Evolutionary conservation across 2,888 invertebrate genomes (phyloP), one percentile per base, ranked within the genome.

Genomic region (Catocala nupta): DNA sequence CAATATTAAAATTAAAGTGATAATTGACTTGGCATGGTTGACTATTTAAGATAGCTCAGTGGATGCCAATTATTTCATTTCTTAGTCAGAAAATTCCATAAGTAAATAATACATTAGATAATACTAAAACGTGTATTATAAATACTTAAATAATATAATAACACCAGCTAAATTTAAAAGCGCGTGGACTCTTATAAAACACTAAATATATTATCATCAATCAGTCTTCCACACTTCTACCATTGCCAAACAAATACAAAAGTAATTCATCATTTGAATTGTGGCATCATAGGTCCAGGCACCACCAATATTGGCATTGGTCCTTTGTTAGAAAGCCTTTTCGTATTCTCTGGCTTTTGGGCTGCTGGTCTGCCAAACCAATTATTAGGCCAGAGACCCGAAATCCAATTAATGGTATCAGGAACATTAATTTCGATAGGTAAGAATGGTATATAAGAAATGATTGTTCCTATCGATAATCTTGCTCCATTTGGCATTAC

Each of bases 361-460:
- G 63, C 68, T 16, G 63, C 68, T 59, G 78, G 82, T 36, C 82
- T 82, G 43, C 85, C 77, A 58, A 91, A 87, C 53, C 86, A 82
- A 52, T 89, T 88, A 2, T 91, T 90, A 10, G 89, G 82, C 48
- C 93, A 83, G 0, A 90, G 86, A 48, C 86, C 78, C 0, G 87
- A 75, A 52, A 94, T 88, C 92, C 91, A 92, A 0, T 88, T 83
- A 56, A 96, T 87, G 0, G 94, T 87, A 72, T 96, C 95, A 3
- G 96, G 96, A 0, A 96, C 95, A 78, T 96, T 96, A 1, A 96
- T 85, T 85, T 96, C 95, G 57, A 96, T 88, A 0, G 96, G 96
- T 16, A 96, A 85, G 80, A 95, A 95, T 0, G 95, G 95, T 33
- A 95, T 92, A 5, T 87, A 83, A 12, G 93, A 91, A 62, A 96